Base-by-base conservation (phyloP, 35 echinoderm and acorn worm genomes). In the Lytechinus variegatus region DNA sequence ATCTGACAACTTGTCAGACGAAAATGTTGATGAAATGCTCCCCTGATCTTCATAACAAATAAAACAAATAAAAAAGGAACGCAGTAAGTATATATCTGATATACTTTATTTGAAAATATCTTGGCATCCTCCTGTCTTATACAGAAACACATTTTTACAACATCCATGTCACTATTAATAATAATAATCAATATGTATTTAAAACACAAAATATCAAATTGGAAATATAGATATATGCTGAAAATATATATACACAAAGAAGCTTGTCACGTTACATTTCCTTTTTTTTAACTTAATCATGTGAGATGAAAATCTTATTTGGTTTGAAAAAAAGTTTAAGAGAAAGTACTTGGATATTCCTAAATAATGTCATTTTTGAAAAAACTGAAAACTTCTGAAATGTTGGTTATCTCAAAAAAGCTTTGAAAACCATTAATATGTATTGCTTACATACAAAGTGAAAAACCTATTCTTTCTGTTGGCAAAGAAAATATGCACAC, bases 61-160 rank as follows among this genome's bases (percentile, higher is more conserved):
- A 24, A 79, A 79, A 24, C 8, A 79, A 79, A 24, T 4, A 79
- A 16, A 79, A 16, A 79, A 79, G n/a, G 1, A n/a, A 79, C 16
- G 8, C 0, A 6, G 24, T 24, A 79, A 79, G n/a, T 57, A 54
- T 56, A 56, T 92, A 52, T 95, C 57, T 27, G 33, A 55, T 90
- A 95, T 91, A 57, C 54, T 92, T 71, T 91, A 95, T 56, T 91
- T 91, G 53, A 91, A 92, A 55, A 90, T 91, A 90, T 54, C 52
- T 90, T 90, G 52, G 88, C 28, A 90, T 12, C 88, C 52, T 90
- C 88, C 88, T 9, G 10, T 21, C 51, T 94, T 27, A 16, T 94
- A 10, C 44, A 61, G 54, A 61, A 57, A 79, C 66, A 54, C 13
- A 87, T 95, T 12, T 79, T 95, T 87, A 95, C 61, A 87, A 88